Evolutionary conservation across 2,113 vertebrate species (phyloP).

Genomic region (Trichechus manatus): DNA sequence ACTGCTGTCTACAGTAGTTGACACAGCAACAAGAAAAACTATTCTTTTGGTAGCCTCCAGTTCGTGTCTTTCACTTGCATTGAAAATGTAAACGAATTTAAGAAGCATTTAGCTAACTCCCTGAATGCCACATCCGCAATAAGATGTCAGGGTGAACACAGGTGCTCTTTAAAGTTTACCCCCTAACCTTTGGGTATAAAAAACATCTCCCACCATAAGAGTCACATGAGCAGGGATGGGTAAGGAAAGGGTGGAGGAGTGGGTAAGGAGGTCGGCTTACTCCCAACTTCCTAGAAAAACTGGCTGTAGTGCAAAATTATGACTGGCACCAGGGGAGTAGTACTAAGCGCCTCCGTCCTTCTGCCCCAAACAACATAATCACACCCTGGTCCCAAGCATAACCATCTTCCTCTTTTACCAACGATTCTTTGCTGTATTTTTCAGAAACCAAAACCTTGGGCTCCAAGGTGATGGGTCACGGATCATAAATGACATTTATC

Average conservation of each 20-base stretch:
- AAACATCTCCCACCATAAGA: neutral
- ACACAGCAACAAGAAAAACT: fast-evolving
- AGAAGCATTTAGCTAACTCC: neutral
- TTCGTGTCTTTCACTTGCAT: neutral
- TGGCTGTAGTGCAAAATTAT: neutral
- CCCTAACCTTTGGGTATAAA: neutral
- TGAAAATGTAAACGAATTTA: neutral
- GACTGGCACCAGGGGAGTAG: neutral
- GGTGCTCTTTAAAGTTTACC: neutral
- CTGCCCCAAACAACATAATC: fast-evolving
- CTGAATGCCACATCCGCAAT: neutral
- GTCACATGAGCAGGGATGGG: neutral
- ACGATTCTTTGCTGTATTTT: neutral
- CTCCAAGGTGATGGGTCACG: neutral
- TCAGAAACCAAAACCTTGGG: neutral
- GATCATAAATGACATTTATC: neutral
- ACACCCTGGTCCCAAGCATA: neutral
- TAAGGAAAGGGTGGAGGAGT: fast-evolving
- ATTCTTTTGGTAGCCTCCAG: neutral
- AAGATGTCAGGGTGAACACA: neutral
- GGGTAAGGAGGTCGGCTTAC: neutral
- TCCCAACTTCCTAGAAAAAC: neutral
- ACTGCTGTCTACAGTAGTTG: neutral
- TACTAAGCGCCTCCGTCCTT: neutral
- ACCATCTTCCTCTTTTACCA: neutral